A percentile compares a stretch with the other conserved stretches of the same genome.
These are phyloP conservation scores for Anadara kagoshimensis DNA, from an alignment of 1,140 invertebrate species.

Conservation along the genomic window DNA sequence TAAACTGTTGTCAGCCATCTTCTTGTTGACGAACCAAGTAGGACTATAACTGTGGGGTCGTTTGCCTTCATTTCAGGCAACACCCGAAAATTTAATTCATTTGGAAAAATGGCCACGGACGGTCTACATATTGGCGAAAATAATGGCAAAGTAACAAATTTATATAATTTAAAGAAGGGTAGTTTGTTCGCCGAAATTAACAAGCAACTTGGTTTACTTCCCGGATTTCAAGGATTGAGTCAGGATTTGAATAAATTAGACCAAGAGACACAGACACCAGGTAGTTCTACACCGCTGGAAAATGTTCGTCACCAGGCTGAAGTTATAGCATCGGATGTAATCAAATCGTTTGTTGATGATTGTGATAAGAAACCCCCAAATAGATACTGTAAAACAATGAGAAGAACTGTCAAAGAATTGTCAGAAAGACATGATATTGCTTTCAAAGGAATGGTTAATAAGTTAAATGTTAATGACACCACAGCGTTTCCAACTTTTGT, in stretches of 20 bases:
- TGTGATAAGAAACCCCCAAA: constrained; percentile 53
- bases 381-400: constrained; percentile 69
- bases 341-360: constrained; percentile 47
- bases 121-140: neutral
- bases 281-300: constrained; percentile 55
- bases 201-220: constrained; percentile 59
- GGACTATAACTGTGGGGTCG: neutral
- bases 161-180: constrained; percentile 41
- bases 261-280: constrained; percentile 56
- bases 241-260: constrained; percentile 54
- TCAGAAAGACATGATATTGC: constrained; percentile 78
- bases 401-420: constrained; percentile 69
- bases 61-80: neutral
- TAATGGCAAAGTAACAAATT: constrained; percentile 36
- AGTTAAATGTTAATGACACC: constrained; percentile 76
- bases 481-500: constrained; percentile 78
- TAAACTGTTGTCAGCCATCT: constrained; percentile 4
- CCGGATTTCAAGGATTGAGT: constrained; percentile 56
- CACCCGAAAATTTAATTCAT: neutral
- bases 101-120: constrained; percentile 8
- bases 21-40: neutral
- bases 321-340: constrained; percentile 62
- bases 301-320: constrained; percentile 65
- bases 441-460: constrained; percentile 79
- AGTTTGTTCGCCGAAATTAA: constrained; percentile 63